Evolutionary conservation across 2,113 vertebrate species (phyloP).

Genomic region (Pantherophis guttatus): DNA sequence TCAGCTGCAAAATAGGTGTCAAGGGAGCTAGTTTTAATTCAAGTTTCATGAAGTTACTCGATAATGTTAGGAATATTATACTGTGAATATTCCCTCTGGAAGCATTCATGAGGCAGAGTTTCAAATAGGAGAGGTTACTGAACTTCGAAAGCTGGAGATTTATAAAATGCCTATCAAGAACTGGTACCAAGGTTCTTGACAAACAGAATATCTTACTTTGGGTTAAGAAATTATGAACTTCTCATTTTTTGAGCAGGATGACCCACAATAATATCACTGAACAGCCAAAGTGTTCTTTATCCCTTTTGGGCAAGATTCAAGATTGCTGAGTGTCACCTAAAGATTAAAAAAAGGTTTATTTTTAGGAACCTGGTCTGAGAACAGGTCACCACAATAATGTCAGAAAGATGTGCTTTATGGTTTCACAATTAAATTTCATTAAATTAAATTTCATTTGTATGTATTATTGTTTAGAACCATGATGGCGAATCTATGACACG

Average conservation of each 20-base stretch:
- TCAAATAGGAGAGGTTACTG: not conserved
- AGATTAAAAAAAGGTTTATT: not conserved
- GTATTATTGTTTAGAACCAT: not conserved
- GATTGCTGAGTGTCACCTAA: too few relatives aligned
- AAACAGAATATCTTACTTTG: not conserved
- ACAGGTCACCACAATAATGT: not conserved
- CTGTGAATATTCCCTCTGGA: not conserved
- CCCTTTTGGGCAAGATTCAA: not conserved
- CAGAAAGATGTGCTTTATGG: not conserved
- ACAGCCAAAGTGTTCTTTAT: not conserved
- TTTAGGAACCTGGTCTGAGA: not conserved
- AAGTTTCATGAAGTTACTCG: constrained; percentile 10
- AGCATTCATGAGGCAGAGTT: not conserved
- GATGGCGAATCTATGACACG: too few relatives aligned
- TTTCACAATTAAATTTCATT: not conserved
- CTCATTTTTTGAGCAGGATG: not conserved
- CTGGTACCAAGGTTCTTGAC: not conserved
- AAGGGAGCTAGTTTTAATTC: constrained; percentile 1
- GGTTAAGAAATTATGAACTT: not conserved
- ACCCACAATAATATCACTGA: not conserved
- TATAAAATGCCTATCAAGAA: not conserved
- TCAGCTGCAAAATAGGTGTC: not conserved
- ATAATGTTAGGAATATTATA: not conserved
- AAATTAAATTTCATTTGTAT: too few relatives aligned
- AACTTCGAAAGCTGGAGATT: not conserved